Evolutionary conservation across 1,140 invertebrate species (phyloP).

Genomic region (Harlomillsia oculata): DNA sequence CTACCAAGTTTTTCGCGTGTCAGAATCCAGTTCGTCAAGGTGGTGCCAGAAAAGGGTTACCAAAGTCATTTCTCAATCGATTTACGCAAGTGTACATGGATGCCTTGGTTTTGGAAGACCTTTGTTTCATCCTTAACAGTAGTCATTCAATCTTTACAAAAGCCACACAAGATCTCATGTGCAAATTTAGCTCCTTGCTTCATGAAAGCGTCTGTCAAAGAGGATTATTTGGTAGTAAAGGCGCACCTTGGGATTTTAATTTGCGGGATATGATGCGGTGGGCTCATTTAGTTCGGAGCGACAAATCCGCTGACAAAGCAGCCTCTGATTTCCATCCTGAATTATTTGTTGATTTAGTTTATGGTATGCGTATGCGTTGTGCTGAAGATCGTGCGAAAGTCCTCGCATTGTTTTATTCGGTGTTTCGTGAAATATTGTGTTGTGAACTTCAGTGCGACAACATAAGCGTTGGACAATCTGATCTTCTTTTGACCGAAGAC

Average conservation of each 20-base stretch:
- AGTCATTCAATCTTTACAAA: slow-evolving; percentile 43
- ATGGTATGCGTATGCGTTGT: slow-evolving; percentile 69
- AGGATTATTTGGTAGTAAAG: slow-evolving; percentile 57
- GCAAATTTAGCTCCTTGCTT: slow-evolving; percentile 67
- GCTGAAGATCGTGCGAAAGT: slow-evolving; percentile 57
- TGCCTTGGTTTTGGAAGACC: slow-evolving; percentile 63
- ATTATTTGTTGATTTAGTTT: slow-evolving; percentile 60
- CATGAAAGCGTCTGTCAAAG: slow-evolving; percentile 49
- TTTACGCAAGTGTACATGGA: slow-evolving; percentile 92
- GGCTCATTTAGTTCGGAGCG: slow-evolving; percentile 56
- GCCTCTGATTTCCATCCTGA: slow-evolving; percentile 24
- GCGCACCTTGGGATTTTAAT: slow-evolving; percentile 94
- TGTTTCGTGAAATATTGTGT: neutral
- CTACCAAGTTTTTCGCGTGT: slow-evolving; percentile 87
- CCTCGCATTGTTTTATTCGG: slow-evolving; percentile 14
- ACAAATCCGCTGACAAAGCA: slow-evolving; percentile 15
- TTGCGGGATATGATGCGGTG: slow-evolving; percentile 87
- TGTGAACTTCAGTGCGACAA: slow-evolving; percentile 37
- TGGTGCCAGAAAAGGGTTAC: slow-evolving; percentile 86
- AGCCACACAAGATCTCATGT: slow-evolving; percentile 57
- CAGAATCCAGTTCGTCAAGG: slow-evolving; percentile 97
- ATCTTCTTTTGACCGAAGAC: slow-evolving; percentile 39
- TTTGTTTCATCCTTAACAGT: slow-evolving; percentile 49
- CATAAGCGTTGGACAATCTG: too few relatives aligned
- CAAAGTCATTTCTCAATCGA: slow-evolving; percentile 93